Evolutionary conservation across 2,113 vertebrate genomes (phyloP).

Genomic region (Lethenteron reissneri): DNA sequence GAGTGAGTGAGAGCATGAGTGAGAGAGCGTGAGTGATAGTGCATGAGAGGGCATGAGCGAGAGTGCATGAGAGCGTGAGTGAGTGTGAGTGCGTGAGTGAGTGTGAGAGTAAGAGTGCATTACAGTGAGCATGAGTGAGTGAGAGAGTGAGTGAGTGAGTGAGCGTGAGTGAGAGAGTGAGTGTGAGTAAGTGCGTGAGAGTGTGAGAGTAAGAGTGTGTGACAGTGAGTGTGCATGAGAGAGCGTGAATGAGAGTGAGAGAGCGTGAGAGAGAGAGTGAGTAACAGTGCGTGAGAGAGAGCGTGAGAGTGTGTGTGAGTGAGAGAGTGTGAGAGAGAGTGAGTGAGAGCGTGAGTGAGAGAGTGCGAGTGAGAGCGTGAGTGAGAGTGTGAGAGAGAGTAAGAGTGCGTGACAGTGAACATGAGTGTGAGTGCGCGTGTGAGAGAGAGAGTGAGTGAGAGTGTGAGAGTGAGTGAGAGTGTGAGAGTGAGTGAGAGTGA

Average conservation of each 20-base stretch:
- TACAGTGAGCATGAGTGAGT: background rate
- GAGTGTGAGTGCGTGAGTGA: background rate
- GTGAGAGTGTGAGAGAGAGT: background rate
- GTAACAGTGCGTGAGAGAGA: too few relatives aligned
- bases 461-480: background rate
- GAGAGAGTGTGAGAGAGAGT: background rate
- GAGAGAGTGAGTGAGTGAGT: background rate
- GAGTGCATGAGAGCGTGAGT: too few relatives aligned
- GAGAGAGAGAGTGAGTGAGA: background rate
- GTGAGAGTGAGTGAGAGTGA: conserved; percentile 6
- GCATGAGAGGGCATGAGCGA: too few relatives aligned
- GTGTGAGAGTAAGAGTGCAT: background rate
- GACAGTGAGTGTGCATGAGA: background rate
- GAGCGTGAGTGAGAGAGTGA: background rate
- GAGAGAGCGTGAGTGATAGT: background rate
- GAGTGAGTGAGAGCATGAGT: background rate
- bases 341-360: background rate
- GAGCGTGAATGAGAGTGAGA: background rate
- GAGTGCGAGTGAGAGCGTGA: background rate
- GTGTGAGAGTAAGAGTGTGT: background rate
- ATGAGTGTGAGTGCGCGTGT: background rate
- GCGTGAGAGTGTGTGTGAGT: background rate
- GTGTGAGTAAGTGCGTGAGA: background rate
- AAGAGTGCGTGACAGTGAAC: background rate
- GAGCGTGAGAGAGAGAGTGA: too few relatives aligned